Evolutionary conservation across 2,888 invertebrate species (phyloP).

Genomic region (Dichetophora obliterata): DNA sequence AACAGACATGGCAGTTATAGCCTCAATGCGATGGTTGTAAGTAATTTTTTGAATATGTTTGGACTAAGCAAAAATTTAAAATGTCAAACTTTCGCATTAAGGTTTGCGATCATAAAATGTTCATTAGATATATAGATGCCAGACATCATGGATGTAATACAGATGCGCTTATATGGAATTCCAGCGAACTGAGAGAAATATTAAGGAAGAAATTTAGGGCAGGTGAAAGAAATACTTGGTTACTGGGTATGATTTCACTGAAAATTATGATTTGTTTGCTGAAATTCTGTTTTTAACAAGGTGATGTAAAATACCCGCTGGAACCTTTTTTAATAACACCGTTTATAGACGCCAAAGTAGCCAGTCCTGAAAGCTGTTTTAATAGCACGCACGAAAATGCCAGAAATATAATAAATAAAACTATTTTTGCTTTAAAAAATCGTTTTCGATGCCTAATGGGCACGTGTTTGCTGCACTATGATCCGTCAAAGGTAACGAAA

Average conservation of each 20-base stretch:
- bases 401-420: neutral
- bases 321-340: constrained; percentile 24
- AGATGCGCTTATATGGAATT: neutral
- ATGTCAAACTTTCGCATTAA: neutral
- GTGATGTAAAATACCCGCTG: neutral
- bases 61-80: too few species aligned
- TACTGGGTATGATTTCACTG: neutral
- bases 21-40: constrained; percentile 40
- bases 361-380: neutral
- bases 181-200: neutral
- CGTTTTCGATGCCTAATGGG: constrained; percentile 28
- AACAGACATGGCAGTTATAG: constrained; percentile 32
- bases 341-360: neutral
- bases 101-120: constrained; percentile 4
- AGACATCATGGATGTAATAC: neutral
- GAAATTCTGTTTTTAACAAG: neutral
- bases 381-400: constrained; percentile 1
- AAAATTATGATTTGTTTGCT: neutral
- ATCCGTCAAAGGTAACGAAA: constrained; percentile 2
- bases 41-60: neutral
- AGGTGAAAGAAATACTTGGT: neutral
- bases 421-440: neutral
- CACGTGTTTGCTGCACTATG: constrained; percentile 20
- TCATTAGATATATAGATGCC: neutral
- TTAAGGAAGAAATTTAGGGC: neutral